Evolutionary conservation across 1,140 invertebrate genomes (phyloP), one percentile per base, ranked within the genome.

Genomic region (Archivesica marissinica): DNA sequence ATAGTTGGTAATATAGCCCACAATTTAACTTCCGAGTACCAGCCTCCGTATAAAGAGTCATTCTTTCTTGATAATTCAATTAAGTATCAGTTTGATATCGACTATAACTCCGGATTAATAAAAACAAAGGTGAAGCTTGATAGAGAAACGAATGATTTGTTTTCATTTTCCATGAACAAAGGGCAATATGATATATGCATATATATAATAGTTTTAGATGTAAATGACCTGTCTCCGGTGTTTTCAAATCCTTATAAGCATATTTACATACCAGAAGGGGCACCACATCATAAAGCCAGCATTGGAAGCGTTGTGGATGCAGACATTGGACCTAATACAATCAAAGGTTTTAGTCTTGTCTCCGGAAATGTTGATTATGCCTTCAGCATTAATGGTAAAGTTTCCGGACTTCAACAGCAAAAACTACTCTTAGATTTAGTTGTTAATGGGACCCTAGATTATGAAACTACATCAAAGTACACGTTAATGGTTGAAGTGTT

Each of bases 221-320:
- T 98, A 23, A 99, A 99, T 93, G 98, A 99, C 94, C 99, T 99
- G 93, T 95, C 97, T 0, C 98, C 98, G 1, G 68, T 47, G 23
- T 72, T 72, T 28, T 72, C 68, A 4, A 20, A 23, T 0, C 94
- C 97, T 33, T 99, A 99, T 78, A 68, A 88, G 15, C 61, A 68
- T 13, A 89, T 91, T 47, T 79, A 89, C 68, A 20, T 75, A 0
- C 96, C 98, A 0, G 82, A 85, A 85, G 75, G 75, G 56, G 74
- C 59, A 23, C 72, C 74, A 0, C 74, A 68, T 11, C 47, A 85
- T 50, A 85, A 66, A 56, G 96, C 98, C 0, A 97, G 97, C 0
- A 95, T 97, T 0, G 95, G 98, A 11, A 96, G 96, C 61, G 98
- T 98, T 0, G 96, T 95, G 3, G 98, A 99, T 94, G 96, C 96